Conservation (phyloP, 2,888 invertebrate genomes). For the Geotrupes spiniger region DNA sequence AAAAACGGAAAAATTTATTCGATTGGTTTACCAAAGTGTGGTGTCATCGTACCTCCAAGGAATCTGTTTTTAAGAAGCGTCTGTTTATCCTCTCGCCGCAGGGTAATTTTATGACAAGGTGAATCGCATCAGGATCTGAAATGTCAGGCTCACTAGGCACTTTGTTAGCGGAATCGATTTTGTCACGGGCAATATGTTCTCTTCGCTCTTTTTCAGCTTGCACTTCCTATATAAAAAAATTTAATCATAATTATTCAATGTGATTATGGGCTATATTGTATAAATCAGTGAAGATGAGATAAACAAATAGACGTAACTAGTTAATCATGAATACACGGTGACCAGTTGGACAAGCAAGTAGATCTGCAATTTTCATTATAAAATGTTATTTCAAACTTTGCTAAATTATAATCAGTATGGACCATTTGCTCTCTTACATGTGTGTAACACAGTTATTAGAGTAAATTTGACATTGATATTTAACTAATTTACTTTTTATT, state of each 20-base stretch:
- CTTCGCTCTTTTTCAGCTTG: conserved; percentile 51
- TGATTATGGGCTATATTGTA: no score
- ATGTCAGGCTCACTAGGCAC: conserved; percentile 75
- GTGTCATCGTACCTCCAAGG: conserved; percentile 66
- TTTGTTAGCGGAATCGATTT: conserved; percentile 61
- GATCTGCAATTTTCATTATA: no score
- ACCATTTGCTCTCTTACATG: no score
- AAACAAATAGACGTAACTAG: no score
- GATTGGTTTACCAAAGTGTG: not conserved
- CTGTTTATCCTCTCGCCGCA: conserved; percentile 85
- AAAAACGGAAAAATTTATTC: conserved; percentile 42
- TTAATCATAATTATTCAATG: not conserved
- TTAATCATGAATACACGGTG: no score
- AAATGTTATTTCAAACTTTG: no score
- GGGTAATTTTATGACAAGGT: conserved; percentile 88
- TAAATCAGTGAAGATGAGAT: not conserved
- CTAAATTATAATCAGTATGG: no score
- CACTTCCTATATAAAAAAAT: conserved; percentile 38
- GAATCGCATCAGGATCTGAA: conserved; percentile 68
- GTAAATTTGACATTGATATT: no score
- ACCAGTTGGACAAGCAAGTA: no score
- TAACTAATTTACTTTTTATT: no score
- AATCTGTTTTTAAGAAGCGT: conserved; percentile 77
- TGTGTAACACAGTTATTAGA: no score
- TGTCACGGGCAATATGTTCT: conserved; percentile 62